A percentile compares a stretch with the other conserved stretches of the same genome.
phyloP scores from a whole-genome alignment of 1,140 invertebrate species.

The Samia ricini region DNA sequence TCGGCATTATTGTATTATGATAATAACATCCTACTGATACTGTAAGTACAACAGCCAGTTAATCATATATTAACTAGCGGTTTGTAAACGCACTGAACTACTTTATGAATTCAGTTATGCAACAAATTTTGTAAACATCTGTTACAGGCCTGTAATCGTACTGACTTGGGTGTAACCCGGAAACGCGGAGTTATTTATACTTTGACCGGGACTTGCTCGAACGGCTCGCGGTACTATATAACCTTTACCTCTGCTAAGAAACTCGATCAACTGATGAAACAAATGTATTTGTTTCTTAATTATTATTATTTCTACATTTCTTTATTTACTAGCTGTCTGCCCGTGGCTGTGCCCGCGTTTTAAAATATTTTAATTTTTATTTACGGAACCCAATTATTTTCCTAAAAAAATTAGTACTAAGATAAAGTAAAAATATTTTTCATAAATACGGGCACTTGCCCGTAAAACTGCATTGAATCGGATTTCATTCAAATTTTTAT shows the following conservation, averaged over 20 bases:
- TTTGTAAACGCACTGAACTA: neutral
- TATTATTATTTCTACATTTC: no score
- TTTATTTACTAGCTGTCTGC: no score
- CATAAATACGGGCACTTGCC: no score
- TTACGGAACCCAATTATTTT: no score
- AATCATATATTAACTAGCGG: neutral
- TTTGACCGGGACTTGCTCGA: slow-evolving; percentile 23
- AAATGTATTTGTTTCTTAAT: no score
- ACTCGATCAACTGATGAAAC: neutral
- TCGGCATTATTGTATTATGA: neutral
- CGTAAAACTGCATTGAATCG: no score
- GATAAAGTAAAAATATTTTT: no score
- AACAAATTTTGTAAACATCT: slow-evolving; percentile 33
- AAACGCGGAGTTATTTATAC: slow-evolving; percentile 34
- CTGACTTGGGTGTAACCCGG: slow-evolving; percentile 16
- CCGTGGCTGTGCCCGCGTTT: no score
- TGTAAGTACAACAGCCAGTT: neutral
- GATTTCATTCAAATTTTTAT: no score
- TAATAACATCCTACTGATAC: neutral
- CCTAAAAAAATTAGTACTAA: no score
- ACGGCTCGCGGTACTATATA: neutral
- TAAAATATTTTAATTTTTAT: no score
- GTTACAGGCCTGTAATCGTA: slow-evolving; percentile 15
- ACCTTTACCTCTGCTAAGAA: slow-evolving; percentile 22
- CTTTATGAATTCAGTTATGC: slow-evolving; percentile 16